Evolutionary conservation across 1,140 invertebrate species (phyloP).

Genomic region (Leptinotarsa undecemlineata): DNA sequence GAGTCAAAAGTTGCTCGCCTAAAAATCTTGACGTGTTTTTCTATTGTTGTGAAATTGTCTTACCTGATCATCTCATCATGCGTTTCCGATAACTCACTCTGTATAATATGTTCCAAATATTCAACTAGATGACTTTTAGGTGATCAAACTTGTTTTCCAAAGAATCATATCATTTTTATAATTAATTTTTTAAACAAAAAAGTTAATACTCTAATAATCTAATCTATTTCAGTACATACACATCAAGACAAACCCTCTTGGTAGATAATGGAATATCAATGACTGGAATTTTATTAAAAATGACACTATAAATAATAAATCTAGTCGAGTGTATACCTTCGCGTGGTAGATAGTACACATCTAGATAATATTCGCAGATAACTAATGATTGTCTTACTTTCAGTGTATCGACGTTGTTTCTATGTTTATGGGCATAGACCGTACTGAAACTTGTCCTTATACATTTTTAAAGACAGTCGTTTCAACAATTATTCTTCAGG

Average conservation of each 20-base stretch:
- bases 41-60: too few relatives aligned
- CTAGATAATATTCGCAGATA: constrained; percentile 37
- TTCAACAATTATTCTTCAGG: constrained; percentile 25
- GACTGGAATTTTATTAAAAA: constrained; percentile 41
- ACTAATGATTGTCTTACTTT: constrained; percentile 42
- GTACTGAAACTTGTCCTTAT: constrained; percentile 21
- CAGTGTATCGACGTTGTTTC: constrained; percentile 30
- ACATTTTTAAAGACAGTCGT: constrained; percentile 29
- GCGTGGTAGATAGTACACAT: constrained; percentile 37
- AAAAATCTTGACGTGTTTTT: too few relatives aligned
- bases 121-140: too few relatives aligned
- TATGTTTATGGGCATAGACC: constrained; percentile 20
- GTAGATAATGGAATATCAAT: constrained; percentile 42
- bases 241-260: constrained; percentile 45
- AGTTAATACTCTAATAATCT: too few relatives aligned
- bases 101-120: too few relatives aligned
- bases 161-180: too few relatives aligned
- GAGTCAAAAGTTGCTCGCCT: too few relatives aligned
- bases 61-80: too few relatives aligned
- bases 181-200: too few relatives aligned
- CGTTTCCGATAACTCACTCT: too few relatives aligned
- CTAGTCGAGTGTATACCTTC: constrained; percentile 37
- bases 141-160: too few relatives aligned
- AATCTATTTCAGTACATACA: constrained; percentile 33
- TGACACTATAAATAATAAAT: constrained; percentile 47